These are phyloP conservation scores for Drosophila seguyi DNA, from an alignment of 1,140 invertebrate species.

Conservation along the genomic window DNA sequence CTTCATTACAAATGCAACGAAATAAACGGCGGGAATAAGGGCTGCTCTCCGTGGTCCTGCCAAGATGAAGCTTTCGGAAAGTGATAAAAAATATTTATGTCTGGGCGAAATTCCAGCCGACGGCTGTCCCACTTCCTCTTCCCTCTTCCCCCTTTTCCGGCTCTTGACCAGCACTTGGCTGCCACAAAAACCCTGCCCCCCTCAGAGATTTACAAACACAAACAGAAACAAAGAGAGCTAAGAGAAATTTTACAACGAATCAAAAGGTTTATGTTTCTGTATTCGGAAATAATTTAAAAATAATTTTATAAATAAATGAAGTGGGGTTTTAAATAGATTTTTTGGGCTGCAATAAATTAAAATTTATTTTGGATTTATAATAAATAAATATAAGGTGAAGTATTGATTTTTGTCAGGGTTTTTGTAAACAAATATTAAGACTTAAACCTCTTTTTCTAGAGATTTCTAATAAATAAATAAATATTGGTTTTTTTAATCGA, in stretches of 20 bases:
- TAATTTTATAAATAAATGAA: background rate
- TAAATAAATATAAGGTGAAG: background rate
- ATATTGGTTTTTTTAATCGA: no score
- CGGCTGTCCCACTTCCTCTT: slow-evolving; percentile 32
- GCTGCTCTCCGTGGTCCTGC: background rate
- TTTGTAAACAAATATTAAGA: no score
- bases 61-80: slow-evolving; percentile 42
- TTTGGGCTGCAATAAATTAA: background rate
- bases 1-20: slow-evolving; percentile 66
- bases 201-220: slow-evolving; percentile 16
- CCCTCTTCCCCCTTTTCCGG: background rate
- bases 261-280: background rate
- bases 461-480: no score
- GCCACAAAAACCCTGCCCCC: background rate
- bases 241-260: background rate
- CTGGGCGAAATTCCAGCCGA: slow-evolving; percentile 56
- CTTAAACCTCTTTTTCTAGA: no score
- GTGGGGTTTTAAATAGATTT: background rate
- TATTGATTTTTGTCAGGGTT: background rate
- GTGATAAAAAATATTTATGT: slow-evolving; percentile 83
- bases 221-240: slow-evolving; percentile 13
- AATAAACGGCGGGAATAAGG: slow-evolving; percentile 25
- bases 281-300: background rate
- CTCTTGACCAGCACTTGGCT: slow-evolving; percentile 30
- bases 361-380: background rate